These are phyloP conservation scores for Tiaroga cobitis DNA, from an alignment of 2,797 vertebrate species.

Conservation along the genomic window DNA sequence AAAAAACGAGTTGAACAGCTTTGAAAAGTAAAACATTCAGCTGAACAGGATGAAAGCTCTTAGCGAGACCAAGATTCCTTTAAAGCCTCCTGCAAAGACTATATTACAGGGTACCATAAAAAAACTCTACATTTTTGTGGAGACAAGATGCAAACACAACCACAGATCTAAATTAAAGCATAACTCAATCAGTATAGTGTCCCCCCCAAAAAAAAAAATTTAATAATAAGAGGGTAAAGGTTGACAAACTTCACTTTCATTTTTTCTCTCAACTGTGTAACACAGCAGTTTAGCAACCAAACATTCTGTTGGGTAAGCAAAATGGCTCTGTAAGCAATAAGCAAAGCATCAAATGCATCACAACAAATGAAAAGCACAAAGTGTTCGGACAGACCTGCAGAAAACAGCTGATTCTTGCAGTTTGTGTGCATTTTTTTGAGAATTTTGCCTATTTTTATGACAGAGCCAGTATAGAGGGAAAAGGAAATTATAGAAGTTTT, in stretches of 20 bases:
- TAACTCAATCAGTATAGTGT: neutral
- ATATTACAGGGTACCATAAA: neutral
- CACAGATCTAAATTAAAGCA: neutral
- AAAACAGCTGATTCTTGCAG: constrained; percentile 18
- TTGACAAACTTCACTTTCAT: neutral
- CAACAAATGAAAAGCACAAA: neutral
- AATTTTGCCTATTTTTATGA: neutral
- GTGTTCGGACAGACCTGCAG: neutral
- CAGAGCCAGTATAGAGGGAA: neutral
- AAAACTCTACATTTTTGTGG: neutral
- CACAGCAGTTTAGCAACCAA: neutral
- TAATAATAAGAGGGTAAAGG: neutral
- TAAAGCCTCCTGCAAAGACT: neutral
- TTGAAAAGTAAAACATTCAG: constrained; percentile 11
- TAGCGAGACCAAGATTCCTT: neutral
- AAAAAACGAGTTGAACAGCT: constrained; percentile 13
- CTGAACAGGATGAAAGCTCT: neutral
- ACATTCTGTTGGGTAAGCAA: neutral
- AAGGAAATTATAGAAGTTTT: neutral
- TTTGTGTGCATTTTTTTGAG: neutral
- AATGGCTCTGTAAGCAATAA: neutral
- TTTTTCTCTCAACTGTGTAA: neutral
- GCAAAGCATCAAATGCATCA: neutral
- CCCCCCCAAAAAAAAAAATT: neutral
- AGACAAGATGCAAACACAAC: neutral